A percentile compares a stretch with the other conserved stretches of the same genome.
Evolutionary conservation across 37 sponge, comb jelly and placozoan genomes (phyloP).

Genomic region (Oscarella lobularis): DNA sequence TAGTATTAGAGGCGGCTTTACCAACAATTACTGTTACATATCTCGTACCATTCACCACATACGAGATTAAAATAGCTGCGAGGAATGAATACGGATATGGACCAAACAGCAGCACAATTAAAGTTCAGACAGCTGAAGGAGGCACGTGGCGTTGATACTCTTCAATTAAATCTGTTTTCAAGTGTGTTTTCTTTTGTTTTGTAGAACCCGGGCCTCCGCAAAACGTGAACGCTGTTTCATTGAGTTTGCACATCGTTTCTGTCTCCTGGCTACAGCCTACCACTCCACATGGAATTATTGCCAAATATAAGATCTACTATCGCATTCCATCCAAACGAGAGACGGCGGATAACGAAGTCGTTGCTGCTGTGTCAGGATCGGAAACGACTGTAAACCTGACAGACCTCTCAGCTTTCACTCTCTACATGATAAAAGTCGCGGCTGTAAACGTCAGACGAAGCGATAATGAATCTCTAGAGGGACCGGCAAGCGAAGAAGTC

Average conservation of each 20-base stretch:
- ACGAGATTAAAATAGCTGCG: neutral
- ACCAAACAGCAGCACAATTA: neutral
- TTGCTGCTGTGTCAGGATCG: neutral
- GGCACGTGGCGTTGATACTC: no score
- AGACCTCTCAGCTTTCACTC: neutral
- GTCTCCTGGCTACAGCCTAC: neutral
- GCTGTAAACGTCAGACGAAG: neutral
- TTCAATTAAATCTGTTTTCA: no score
- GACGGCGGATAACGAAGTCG: no score
- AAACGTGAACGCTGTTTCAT: neutral
- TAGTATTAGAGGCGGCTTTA: no score
- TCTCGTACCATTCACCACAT: neutral
- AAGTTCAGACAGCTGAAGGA: no score
- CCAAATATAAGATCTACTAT: neutral
- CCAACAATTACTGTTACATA: no score
- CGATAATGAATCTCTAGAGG: neutral
- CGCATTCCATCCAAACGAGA: neutral
- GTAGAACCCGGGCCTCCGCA: neutral
- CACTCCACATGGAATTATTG: neutral
- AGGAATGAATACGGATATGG: conserved; percentile 1
- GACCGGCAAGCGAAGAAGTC: neutral
- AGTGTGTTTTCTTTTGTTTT: no score
- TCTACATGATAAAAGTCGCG: neutral
- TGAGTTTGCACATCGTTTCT: neutral
- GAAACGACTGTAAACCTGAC: neutral